Conservation (phyloP, 1,140 invertebrate species). For the Calliphora vicina region DNA sequence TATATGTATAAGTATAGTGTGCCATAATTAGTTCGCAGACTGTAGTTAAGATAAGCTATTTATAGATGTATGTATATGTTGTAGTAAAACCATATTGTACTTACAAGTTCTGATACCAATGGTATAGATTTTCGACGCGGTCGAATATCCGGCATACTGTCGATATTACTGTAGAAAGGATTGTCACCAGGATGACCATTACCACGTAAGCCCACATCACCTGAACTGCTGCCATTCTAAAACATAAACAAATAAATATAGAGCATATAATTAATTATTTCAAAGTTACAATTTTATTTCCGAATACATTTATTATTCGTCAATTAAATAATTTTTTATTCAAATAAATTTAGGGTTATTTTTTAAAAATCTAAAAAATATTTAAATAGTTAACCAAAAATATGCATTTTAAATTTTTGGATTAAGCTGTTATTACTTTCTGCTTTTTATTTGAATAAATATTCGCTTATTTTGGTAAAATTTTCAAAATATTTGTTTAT, state of each 20-base stretch:
- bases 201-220: slow-evolving; percentile 75
- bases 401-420: too few species aligned
- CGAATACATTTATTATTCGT: too few species aligned
- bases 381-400: too few species aligned
- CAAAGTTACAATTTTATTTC: too few species aligned
- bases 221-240: slow-evolving; percentile 78
- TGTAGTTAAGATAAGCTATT: not conserved
- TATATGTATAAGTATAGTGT: too few species aligned
- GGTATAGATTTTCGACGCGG: slow-evolving; percentile 96
- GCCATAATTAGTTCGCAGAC: not conserved
- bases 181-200: slow-evolving; percentile 93
- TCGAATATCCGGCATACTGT: slow-evolving; percentile 99
- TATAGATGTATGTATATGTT: not conserved
- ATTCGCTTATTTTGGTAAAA: too few species aligned
- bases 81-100: slow-evolving; percentile 61
- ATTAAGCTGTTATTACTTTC: too few species aligned
- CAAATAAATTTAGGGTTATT: too few species aligned
- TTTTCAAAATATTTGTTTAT: too few species aligned
- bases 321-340: too few species aligned
- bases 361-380: too few species aligned
- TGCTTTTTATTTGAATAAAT: too few species aligned
- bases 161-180: slow-evolving; percentile 99
- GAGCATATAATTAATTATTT: not conserved
- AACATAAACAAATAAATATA: slow-evolving; percentile 63
- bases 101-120: slow-evolving; percentile 98